Base-by-base conservation (phyloP, 2,888 invertebrate species). In the Bibio marci region DNA sequence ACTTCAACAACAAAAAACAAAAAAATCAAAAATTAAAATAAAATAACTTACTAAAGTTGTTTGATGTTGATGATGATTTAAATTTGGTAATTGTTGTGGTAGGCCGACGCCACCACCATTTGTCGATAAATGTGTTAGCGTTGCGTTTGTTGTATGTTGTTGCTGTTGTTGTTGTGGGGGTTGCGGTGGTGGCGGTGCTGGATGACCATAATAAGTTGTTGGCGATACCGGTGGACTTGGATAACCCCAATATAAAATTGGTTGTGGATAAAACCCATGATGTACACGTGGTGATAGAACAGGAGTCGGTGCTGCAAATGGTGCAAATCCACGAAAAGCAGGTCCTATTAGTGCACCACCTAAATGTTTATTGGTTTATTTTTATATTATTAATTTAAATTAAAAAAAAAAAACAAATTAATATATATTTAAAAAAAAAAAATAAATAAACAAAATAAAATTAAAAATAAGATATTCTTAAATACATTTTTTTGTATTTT, bases 201-300 rank as follows among this genome's bases (percentile, higher is more conserved):
- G 71, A 3, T 73, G 72, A 44, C 78, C 79, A 55, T 78, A 85
- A 60, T 85, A 85, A 51, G 79, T 82, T 30, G 88, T 88, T 1
- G 91, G 91, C 32, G 90, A 90, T 14, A 91, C 88, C 0, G 91
- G 91, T 30, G 91, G 91, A 50, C 88, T 88, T 35, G 91, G 90
- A 65, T 91, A 91, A 1, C 85, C 81, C 90, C 90, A 92, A 66
- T 90, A 90, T 50, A 90, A 77, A 44, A 80, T 71, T 39, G 75
- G 74, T 25, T 76, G 76, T 28, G 70, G 69, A 47, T 69, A 69
- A 47, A 69, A 71, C 18, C 64, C 58, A 40, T 69, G 65, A 40
- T 69, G 65, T n/a, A 13, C 32, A 13, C 33, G 38, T 36, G 55
- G 55, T 15, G 70, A 67, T 22, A 69, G 66, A 40, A 69, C 65